phyloP scores from a whole-genome alignment of 2,113 vertebrate species.

The Vireo altiloquus region DNA sequence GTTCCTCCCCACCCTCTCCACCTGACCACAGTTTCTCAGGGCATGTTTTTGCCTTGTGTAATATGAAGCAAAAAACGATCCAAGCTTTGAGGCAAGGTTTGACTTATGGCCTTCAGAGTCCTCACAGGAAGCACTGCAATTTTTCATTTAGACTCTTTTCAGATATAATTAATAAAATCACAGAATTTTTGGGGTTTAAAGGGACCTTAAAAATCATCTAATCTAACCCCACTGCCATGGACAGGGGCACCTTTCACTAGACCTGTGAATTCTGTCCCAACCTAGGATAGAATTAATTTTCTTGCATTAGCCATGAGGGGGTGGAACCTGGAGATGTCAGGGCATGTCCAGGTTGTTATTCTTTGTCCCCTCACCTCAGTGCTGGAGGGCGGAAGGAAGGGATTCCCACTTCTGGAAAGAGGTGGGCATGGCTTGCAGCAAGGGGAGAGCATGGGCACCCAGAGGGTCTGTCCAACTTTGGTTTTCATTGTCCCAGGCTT shows the following conservation, averaged over 20 bases:
- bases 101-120: not conserved
- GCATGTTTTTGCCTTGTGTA: not conserved
- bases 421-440: not conserved
- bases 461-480: not conserved
- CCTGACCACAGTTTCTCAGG: not conserved
- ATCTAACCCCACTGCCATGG: fast-evolving
- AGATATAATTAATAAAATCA: not conserved
- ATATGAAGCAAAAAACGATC: not conserved
- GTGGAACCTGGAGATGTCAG: not conserved
- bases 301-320: not conserved
- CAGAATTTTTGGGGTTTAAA: not conserved
- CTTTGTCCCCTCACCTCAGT: not conserved
- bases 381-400: fast-evolving
- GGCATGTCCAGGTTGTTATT: not conserved
- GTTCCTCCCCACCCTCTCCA: not conserved
- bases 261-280: fast-evolving
- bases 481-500: not conserved
- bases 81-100: not conserved
- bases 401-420: fast-evolving
- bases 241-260: not conserved
- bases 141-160: not conserved
- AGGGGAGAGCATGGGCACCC: fast-evolving
- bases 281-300: not conserved
- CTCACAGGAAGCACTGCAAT: not conserved
- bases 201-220: not conserved